Evolutionary conservation across 2,888 invertebrate genomes (phyloP), one percentile per base, ranked within the genome.

Genomic region (Diabrotica balteata): DNA sequence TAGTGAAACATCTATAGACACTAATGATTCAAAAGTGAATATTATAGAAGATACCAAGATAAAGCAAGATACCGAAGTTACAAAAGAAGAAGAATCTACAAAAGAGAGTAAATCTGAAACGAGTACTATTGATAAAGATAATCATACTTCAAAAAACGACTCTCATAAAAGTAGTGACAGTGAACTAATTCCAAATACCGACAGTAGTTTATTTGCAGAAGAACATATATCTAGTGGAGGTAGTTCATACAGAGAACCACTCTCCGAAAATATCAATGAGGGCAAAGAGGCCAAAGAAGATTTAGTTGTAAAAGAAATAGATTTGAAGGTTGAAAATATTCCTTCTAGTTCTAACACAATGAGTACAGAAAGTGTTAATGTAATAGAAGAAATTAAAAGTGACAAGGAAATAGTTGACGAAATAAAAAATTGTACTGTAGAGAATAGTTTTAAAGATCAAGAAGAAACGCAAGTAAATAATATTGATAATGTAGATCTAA

Each of bases 171-270:
- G 22, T 11, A 9, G 8, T 52, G 52, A 17, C 32, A 2, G 32
- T 32, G 32, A 32, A 32, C 32, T 32, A 4, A 32, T 32, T 32
- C 32, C 1, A 32, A 32, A 32, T 5, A 32, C 32, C 32, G 32
- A 32, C 32, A 42, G 32, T 10, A 43, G 43, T 11, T 11, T 54
- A 54, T 54, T 43, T 54, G 9, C 43, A n/a, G 54, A 54, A 42
- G 54, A 54, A 43, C 54, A 54, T 54, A 42, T 43, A 43, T 43
- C 54, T 7, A 54, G 54, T 54, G 54, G 43, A 7, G 43, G 11
- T 43, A 43, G n/a, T 8, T 54, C 54, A n/a, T 42, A 42, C 5
- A 22, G 54, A 8, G 54, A 54, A 43, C 32, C 42, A 43, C n/a
- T 8, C n/a, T 54, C 52, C 7, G 11, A 22, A 5, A 52, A 7